A percentile compares a stretch with the other conserved stretches of the same genome.
These are phyloP conservation scores for Spisula subtruncata DNA, from an alignment of 2,888 invertebrate genomes.

Conservation along the genomic window DNA sequence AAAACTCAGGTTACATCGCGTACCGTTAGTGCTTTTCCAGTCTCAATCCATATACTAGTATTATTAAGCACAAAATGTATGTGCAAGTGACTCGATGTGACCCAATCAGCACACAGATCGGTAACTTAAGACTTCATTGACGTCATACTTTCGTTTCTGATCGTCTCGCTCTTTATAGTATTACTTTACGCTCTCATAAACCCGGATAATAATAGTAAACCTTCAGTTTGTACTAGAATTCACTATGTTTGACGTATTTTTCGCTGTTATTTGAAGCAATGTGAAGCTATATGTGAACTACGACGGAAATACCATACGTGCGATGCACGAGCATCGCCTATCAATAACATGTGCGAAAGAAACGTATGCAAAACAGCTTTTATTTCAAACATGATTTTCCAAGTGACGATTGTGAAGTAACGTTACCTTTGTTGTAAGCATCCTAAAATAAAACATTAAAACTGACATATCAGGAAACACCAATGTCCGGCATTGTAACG, in stretches of 20 bases:
- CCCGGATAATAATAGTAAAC: neutral
- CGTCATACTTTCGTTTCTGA: constrained; percentile 20
- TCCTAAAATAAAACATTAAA: too few species aligned
- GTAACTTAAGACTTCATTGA: constrained; percentile 1
- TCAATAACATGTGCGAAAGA: too few species aligned
- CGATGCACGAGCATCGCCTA: too few species aligned
- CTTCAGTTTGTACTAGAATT: too few species aligned
- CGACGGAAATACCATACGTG: too few species aligned
- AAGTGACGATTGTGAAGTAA: too few species aligned
- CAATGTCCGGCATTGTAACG: too few species aligned
- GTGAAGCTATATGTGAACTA: neutral
- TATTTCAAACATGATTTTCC: too few species aligned
- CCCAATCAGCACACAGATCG: neutral
- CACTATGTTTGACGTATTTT: neutral
- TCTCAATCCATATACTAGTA: neutral
- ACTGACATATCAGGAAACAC: too few species aligned
- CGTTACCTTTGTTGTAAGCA: too few species aligned
- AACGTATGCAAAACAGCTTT: too few species aligned
- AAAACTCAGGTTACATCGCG: neutral
- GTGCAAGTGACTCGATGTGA: neutral
- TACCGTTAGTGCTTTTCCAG: neutral
- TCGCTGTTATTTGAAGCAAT: neutral
- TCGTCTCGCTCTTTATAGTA: neutral
- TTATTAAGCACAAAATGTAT: too few species aligned
- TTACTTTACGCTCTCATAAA: neutral